Conservation (phyloP, 1,140 invertebrate genomes). For the Drosophila carrolli region DNA sequence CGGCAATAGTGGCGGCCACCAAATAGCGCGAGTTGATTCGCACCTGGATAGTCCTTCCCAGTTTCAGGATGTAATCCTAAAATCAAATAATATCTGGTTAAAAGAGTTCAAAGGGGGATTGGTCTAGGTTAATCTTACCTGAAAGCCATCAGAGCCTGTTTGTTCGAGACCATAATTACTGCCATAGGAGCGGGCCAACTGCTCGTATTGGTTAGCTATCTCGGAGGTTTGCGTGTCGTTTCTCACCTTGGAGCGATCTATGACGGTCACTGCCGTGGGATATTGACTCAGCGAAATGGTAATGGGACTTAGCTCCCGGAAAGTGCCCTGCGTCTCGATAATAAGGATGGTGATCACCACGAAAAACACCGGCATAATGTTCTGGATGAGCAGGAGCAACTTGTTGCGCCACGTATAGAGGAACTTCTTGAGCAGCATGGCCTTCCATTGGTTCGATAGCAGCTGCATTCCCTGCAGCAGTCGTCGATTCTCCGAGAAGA, state of each 20-base stretch:
- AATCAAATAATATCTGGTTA: conserved; percentile 3
- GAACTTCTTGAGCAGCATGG: conserved; percentile 88
- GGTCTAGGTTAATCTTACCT: neutral
- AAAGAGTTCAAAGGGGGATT: no score
- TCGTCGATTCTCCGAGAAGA: conserved; percentile 52
- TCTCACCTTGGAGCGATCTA: conserved; percentile 30
- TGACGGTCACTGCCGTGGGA: conserved; percentile 50
- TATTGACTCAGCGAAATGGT: conserved; percentile 62
- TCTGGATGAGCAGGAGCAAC: conserved; percentile 86
- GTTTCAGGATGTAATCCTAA: conserved; percentile 50
- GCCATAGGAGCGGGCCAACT: conserved; percentile 47
- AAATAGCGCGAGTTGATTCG: conserved; percentile 66
- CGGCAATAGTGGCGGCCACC: conserved; percentile 81
- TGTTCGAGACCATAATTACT: conserved; percentile 27
- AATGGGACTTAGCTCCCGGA: conserved; percentile 48
- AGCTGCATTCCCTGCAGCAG: conserved; percentile 57
- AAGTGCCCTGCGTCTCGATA: conserved; percentile 39
- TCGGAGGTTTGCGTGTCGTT: neutral
- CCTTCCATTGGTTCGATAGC: conserved; percentile 86
- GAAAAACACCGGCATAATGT: conserved; percentile 87
- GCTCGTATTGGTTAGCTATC: conserved; percentile 50
- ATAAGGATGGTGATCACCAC: conserved; percentile 87
- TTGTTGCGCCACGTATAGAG: conserved; percentile 86
- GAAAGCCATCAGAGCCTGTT: conserved; percentile 7
- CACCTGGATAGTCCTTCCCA: conserved; percentile 57